Evolutionary conservation across 2,888 invertebrate species (phyloP).

Genomic region (Cantharis nigra): DNA sequence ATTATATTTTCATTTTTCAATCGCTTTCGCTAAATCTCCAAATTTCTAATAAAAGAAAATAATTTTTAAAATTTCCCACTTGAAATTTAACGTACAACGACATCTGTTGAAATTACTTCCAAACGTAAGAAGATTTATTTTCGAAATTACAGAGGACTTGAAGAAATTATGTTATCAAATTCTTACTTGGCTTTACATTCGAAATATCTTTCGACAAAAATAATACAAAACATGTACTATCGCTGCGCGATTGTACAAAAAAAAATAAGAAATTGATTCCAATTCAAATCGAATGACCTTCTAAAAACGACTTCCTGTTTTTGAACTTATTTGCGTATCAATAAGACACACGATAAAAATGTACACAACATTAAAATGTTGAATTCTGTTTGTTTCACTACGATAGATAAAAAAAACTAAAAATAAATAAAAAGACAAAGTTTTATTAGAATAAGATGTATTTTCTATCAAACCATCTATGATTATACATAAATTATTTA

Average conservation of each 20-base stretch:
- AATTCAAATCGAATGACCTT: neutral
- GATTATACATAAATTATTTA: slow-evolving; percentile 38
- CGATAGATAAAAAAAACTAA: neutral
- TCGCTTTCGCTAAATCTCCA: too few species aligned
- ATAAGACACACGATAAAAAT: neutral
- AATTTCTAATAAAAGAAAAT: too few species aligned
- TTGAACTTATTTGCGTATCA: neutral
- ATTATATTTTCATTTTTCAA: too few species aligned
- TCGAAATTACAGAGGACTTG: neutral
- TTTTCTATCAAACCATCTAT: slow-evolving; percentile 54
- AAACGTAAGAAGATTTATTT: neutral
- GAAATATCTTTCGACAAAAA: neutral
- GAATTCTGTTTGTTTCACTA: neutral
- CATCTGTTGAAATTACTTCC: neutral
- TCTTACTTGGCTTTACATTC: neutral
- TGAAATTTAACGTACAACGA: neutral
- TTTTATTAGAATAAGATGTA: slow-evolving; percentile 48
- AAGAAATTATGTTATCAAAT: neutral
- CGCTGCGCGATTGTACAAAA: neutral
- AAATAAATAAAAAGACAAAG: slow-evolving; percentile 6
- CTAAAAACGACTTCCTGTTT: neutral
- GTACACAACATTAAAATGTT: neutral
- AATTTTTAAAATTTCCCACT: too few species aligned
- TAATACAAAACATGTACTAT: neutral
- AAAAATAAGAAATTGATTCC: neutral